A percentile compares a stretch with the other conserved stretches of the same genome.
These are phyloP conservation scores for Tachina lurida DNA, from an alignment of 2,888 invertebrate genomes.

Conservation along the genomic window DNA sequence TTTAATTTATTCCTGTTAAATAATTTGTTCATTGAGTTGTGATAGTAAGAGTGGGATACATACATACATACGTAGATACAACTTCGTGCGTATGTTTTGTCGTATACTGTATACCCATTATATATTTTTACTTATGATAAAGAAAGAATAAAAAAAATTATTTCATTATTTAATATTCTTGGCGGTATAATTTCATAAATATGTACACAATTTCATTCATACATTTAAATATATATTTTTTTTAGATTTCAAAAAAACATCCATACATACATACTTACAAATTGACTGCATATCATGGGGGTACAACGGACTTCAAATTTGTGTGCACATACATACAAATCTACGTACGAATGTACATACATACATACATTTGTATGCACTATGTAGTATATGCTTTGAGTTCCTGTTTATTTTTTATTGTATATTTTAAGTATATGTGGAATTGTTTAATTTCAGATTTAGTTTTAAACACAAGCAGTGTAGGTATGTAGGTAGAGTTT, in stretches of 20 bases:
- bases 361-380: too few relatives aligned
- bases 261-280: background rate
- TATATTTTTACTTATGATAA: background rate
- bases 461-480: conserved; percentile 28
- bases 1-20: too few relatives aligned
- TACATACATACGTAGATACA: background rate
- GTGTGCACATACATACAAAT: conserved; percentile 5
- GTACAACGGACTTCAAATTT: conserved; percentile 37
- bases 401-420: conserved; percentile 38
- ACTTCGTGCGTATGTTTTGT: background rate
- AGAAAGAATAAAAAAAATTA: conserved; percentile 24
- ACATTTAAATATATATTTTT: conserved; percentile 33
- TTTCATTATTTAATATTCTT: conserved; percentile 69
- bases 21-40: too few relatives aligned
- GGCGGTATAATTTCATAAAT: conserved; percentile 55
- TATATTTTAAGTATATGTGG: conserved; percentile 34
- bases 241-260: conserved; percentile 10
- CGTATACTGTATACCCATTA: conserved; percentile 8
- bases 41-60: too few relatives aligned
- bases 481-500: conserved; percentile 12
- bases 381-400: conserved; percentile 31
- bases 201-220: conserved; percentile 51
- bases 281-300: conserved; percentile 17
- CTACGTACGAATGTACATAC: background rate
- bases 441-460: conserved; percentile 43